Conservation (phyloP, 2,888 invertebrate species). For the Idaea biselata region DNA sequence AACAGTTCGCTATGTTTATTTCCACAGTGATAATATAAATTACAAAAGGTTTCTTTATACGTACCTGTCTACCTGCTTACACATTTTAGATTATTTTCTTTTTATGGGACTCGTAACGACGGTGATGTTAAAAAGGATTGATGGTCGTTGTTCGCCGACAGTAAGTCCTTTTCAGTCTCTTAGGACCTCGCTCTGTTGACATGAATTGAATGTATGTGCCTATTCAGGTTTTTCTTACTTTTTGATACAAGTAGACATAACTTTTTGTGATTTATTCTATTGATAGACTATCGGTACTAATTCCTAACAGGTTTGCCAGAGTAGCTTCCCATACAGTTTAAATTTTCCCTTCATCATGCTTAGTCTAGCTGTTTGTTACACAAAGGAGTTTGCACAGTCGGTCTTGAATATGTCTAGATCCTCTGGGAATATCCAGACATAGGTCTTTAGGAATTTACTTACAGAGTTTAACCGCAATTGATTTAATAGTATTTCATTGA, state of each 20-base stretch:
- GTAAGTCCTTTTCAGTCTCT: not conserved
- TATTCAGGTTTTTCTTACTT: not conserved
- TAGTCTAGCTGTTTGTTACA: not conserved
- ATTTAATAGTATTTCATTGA: no score
- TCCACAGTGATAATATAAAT: constrained; percentile 23
- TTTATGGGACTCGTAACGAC: not conserved
- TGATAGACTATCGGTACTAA: not conserved
- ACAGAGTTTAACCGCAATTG: no score
- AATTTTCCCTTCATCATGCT: not conserved
- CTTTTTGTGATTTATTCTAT: not conserved
- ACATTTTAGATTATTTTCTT: constrained; percentile 1
- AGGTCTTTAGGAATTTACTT: no score
- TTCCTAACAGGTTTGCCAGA: not conserved
- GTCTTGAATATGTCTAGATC: no score
- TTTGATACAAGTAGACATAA: not conserved
- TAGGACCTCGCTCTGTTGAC: not conserved
- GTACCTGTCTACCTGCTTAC: not conserved
- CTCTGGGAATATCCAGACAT: no score
- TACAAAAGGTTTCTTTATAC: not conserved
- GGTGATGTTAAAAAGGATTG: not conserved
- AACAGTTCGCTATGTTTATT: constrained; percentile 26
- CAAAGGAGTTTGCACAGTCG: no score
- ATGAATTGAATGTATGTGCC: not conserved
- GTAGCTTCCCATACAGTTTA: not conserved
- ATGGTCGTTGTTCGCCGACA: not conserved